phyloP scores from a whole-genome alignment of 2,113 vertebrate species.

The Actenoides lindsayi region DNA sequence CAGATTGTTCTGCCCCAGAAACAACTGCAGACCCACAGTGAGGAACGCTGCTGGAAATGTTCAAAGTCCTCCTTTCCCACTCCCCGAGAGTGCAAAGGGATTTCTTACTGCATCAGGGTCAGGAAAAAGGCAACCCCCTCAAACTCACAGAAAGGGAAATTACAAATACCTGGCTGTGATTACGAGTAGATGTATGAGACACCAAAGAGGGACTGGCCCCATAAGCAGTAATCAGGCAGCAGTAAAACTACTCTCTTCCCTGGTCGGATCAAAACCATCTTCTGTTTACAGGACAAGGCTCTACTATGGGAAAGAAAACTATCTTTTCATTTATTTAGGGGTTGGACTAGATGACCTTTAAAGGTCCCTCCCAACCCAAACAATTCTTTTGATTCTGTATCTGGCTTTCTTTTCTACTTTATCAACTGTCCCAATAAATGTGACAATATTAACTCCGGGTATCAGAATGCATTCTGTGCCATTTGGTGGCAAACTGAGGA shows the following conservation, averaged over 20 bases:
- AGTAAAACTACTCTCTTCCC: background rate
- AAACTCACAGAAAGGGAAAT: background rate
- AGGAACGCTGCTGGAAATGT: background rate
- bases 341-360: background rate
- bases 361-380: background rate
- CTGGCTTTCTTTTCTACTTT: background rate
- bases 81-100: background rate
- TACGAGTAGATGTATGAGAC: background rate
- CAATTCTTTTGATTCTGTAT: background rate
- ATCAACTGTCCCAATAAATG: background rate
- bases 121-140: background rate
- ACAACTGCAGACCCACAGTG: background rate
- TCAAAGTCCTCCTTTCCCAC: background rate
- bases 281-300: background rate
- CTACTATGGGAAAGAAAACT: background rate
- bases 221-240: background rate
- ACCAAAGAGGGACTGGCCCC: fast-evolving
- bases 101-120: background rate
- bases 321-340: background rate
- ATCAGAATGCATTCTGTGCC: background rate
- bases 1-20: background rate
- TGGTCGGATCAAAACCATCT: background rate
- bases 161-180: background rate
- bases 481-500: conserved; percentile 8
- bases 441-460: background rate